A percentile compares a stretch with the other conserved stretches of the same genome.
Conservation (phyloP, 2,797 vertebrate species). For the Tarsius wallacei region DNA sequence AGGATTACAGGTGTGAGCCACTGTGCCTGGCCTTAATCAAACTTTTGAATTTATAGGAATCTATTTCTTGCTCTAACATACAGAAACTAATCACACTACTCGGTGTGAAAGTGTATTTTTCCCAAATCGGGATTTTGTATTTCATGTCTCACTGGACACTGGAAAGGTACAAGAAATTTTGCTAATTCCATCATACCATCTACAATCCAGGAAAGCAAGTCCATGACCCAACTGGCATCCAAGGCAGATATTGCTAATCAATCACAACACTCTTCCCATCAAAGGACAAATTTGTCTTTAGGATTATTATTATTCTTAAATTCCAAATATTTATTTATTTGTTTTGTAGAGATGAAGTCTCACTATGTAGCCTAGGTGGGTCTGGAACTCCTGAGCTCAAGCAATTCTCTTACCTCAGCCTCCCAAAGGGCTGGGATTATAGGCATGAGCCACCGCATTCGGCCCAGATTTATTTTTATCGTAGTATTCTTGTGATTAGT, state of each 20-base stretch:
- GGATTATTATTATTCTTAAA: too few relatives aligned
- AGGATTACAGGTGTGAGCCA: too few relatives aligned
- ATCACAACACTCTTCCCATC: neutral
- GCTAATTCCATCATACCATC: too few relatives aligned
- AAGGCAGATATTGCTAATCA: neutral
- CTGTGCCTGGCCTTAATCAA: too few relatives aligned
- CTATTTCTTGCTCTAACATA: neutral
- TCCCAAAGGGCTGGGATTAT: too few relatives aligned
- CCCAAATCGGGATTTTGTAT: neutral
- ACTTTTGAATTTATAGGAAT: neutral
- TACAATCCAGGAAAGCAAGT: neutral
- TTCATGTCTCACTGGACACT: neutral
- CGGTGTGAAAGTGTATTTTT: neutral
- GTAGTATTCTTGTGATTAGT: neutral
- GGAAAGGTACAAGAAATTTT: neutral
- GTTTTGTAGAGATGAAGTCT: too few relatives aligned
- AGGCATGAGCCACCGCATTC: too few relatives aligned
- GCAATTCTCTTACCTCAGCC: too few relatives aligned
- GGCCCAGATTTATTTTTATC: too few relatives aligned
- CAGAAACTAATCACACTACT: neutral
- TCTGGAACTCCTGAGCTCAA: too few relatives aligned
- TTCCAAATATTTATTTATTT: too few relatives aligned
- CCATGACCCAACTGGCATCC: fast-evolving
- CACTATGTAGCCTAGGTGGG: too few relatives aligned
- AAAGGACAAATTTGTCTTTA: neutral